Base-by-base conservation (phyloP, 2,888 invertebrate species). In the Orthosia cruda region DNA sequence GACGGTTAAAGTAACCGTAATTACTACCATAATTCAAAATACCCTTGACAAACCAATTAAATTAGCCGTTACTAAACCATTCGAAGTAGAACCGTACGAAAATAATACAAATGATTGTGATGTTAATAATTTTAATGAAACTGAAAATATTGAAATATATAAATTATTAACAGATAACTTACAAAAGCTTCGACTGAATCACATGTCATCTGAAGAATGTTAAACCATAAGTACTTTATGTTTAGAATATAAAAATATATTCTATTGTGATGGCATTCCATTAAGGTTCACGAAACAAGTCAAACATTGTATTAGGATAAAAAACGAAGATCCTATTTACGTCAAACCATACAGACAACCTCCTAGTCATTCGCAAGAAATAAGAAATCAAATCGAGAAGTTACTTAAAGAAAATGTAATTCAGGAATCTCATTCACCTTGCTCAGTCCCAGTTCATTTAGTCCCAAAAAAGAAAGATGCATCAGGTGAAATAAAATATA, bases 81-180 rank as follows among this genome's bases (percentile, higher is more conserved):
- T 58, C 26, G 11, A 58, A 58, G 58, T 58, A 32, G 58, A 58
- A 58, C 58, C 58, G 58, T 58, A 58, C 26, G 26, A 58, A 32
- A 18, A 32, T 26, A 9, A 11, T 11, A 16, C 9, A 58, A 18
- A 26, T 32, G 18, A 32, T 32, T 58, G 18, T 58, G 18, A 18
- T 32, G 9, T 18, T 18, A 32, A 32, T 32, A 18, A n/a, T n/a
- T n/a, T n/a, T n/a, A n/a, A n/a, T n/a, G n/a, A n/a, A n/a, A n/a
- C n/a, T n/a, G n/a, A n/a, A 26, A 26, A 26, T 26, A 26, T 26
- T 26, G 26, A 26, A 26, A 26, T 26, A 26, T 2, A 26, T 3
- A 26, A 26, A 26, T 26, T 26, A 3, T 26, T 26, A 26, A 26
- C 3, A 26, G 26, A 26, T 26, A 26, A 26, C 26, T 26, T 26